phyloP scores from a whole-genome alignment of 2,888 invertebrate species.

The Brenthis hecate region DNA sequence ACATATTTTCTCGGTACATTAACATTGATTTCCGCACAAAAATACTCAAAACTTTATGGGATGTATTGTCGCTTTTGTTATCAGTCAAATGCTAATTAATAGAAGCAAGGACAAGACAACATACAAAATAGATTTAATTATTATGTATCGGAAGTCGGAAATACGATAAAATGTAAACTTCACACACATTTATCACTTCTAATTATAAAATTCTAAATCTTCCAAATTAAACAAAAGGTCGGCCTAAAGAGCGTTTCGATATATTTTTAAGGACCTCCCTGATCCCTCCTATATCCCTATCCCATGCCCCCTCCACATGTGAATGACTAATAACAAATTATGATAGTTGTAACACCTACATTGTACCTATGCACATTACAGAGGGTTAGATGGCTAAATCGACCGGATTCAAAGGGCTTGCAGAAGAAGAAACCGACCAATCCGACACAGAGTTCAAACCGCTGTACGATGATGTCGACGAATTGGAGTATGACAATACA shows the following conservation, averaged over 20 bases:
- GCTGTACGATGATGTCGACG: slow-evolving; percentile 68
- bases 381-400: slow-evolving; percentile 57
- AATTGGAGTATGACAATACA: slow-evolving; percentile 59
- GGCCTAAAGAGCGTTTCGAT: too few species aligned
- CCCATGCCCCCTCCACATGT: too few species aligned
- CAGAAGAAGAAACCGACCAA: slow-evolving; percentile 60
- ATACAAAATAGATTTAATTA: not conserved
- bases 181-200: not conserved
- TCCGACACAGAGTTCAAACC: slow-evolving; percentile 68
- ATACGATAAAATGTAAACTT: not conserved
- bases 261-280: too few species aligned
- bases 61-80: not conserved
- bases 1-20: too few species aligned
- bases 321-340: too few species aligned
- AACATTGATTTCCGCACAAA: too few species aligned
- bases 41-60: too few species aligned
- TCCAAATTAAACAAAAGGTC: not conserved
- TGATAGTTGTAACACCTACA: too few species aligned
- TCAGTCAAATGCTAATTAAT: slow-evolving; percentile 6
- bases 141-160: not conserved
- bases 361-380: slow-evolving; percentile 41
- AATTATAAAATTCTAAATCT: not conserved
- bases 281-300: too few species aligned
- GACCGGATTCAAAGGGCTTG: slow-evolving; percentile 57
- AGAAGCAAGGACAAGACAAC: too few species aligned